phyloP scores from a whole-genome alignment of 1,140 invertebrate genomes.

The Apis cerana region DNA sequence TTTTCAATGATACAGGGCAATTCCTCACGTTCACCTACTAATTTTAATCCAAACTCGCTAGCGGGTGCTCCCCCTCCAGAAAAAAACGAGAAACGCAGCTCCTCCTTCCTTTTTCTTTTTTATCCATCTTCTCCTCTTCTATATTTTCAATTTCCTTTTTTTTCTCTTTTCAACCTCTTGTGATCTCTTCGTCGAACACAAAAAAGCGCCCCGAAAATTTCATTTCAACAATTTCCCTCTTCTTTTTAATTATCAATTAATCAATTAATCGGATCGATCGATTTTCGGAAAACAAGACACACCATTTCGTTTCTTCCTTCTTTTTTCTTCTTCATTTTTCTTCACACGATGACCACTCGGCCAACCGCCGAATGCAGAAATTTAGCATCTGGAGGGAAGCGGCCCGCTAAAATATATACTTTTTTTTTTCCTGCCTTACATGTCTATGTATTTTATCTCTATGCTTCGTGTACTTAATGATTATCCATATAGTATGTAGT shows the following conservation, averaged over 20 bases:
- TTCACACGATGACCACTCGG: neutral
- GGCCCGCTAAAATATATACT: slow-evolving; percentile 60
- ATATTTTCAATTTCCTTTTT: slow-evolving; percentile 1
- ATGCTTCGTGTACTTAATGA: slow-evolving; percentile 80
- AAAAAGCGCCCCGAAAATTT: too few species aligned
- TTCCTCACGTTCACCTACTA: slow-evolving; percentile 76
- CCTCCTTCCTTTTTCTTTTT: slow-evolving; percentile 19
- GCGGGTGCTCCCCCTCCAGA: slow-evolving; percentile 75
- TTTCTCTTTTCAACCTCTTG: neutral
- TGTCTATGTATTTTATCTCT: slow-evolving; percentile 77
- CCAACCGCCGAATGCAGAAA: slow-evolving; percentile 12
- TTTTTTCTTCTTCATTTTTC: neutral
- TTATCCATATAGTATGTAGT: slow-evolving; percentile 80
- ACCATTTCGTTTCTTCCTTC: neutral
- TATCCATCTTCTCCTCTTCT: neutral
- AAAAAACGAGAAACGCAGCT: slow-evolving; percentile 49
- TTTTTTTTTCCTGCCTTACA: slow-evolving; percentile 73
- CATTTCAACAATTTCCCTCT: neutral
- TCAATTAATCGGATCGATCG: neutral
- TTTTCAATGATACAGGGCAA: slow-evolving; percentile 73
- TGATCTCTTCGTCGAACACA: neutral
- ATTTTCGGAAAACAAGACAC: neutral
- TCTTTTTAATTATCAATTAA: neutral
- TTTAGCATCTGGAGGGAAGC: slow-evolving; percentile 74
- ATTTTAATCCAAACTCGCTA: slow-evolving; percentile 66